Evolutionary conservation across 2,888 invertebrate species (phyloP), one percentile per base, ranked within the genome.

Genomic region (Drosophila melanosoma): DNA sequence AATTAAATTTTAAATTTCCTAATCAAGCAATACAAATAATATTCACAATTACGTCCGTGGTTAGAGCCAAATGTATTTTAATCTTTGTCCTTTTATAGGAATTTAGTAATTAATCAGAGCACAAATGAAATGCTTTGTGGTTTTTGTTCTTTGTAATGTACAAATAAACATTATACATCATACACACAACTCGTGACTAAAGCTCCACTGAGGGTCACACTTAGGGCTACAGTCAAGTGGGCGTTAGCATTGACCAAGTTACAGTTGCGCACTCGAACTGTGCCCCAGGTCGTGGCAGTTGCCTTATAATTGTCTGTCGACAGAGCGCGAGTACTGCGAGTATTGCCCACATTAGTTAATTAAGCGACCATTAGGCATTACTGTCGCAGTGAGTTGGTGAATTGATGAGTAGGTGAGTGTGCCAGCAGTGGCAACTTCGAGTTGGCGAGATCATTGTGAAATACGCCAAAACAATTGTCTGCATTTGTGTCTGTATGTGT

Each of bases 291-390:
- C 62, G 66, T 36, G 36, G 51, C 65, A 29, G 54, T 56, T 72
- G 74, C 79, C 79, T 72, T 76, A 76, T 72, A 79, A 84, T 79
- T 82, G 71, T 89, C 63, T 82, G 82, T 84, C 85, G 74, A 73
- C 74, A 71, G 20, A 65, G 59, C 29, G 51, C 29, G 45, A 45
- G 20, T 23, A 15, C 45, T 15, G 7, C 15, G 36, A 75, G 54
- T 48, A 62, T 80, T 76, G 81, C 77, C 81, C 83, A 81, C 89
- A 82, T 86, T 86, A 81, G 87, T 89, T 87, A 90, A 90, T 87
- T 87, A 87, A 86, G 87, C 87, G 76, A 60, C 71, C 73, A 86
- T 87, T 88, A 87, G 74, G 86, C 76, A 48, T 69, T 70, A 23
- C 45, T 32, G 61, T 23, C 33, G 64, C 45, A 42, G 60, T 63